Evolutionary conservation across 2,113 vertebrate species (phyloP).

Genomic region (Xiphias gladius): DNA sequence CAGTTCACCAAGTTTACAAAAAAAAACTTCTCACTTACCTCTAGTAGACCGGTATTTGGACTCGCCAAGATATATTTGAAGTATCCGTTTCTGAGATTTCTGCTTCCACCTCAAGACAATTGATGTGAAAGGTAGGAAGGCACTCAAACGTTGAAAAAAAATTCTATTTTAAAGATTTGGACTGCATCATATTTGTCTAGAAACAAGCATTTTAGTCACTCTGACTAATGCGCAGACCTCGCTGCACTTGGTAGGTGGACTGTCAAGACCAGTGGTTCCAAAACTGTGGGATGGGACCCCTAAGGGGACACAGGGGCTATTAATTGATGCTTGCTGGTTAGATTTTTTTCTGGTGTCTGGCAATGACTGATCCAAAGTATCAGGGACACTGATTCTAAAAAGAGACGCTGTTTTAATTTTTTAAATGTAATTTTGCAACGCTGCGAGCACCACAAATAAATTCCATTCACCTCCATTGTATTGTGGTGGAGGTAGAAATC

Average conservation of each 20-base stretch:
- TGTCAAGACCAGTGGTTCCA: too few species aligned
- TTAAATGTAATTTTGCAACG: background rate
- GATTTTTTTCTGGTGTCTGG: background rate
- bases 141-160: too few species aligned
- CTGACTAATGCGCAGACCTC: too few species aligned
- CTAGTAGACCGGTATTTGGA: background rate
- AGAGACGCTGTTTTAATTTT: background rate
- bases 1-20: slow-evolving; percentile 13
- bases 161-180: too few species aligned
- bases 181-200: too few species aligned
- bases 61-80: background rate
- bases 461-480: background rate
- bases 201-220: too few species aligned
- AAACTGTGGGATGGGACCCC: too few species aligned
- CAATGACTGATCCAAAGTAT: background rate
- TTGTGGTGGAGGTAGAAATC: background rate
- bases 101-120: background rate
- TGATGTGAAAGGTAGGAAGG: too few species aligned
- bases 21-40: background rate
- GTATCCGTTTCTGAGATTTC: background rate
- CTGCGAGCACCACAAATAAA: background rate
- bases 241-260: too few species aligned
- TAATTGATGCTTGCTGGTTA: background rate
- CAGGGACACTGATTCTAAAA: background rate
- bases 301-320: background rate